Evolutionary conservation across 2,113 vertebrate species (phyloP).

Genomic region (Dasyornis broadbenti): DNA sequence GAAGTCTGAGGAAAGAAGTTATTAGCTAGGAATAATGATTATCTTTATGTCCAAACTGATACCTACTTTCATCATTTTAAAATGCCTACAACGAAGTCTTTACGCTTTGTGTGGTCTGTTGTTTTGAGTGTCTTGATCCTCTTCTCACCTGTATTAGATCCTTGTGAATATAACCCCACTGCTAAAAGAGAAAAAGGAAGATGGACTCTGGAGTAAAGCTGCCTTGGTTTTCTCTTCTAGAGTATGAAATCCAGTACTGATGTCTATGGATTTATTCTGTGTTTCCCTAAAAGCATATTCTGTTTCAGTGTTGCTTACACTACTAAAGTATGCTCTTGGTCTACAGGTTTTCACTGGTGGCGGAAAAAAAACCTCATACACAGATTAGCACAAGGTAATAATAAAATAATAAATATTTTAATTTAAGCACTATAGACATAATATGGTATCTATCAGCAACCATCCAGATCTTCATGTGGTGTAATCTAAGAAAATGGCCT

Average conservation of each 20-base stretch:
- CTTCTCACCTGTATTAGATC: neutral
- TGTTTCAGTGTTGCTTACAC: neutral
- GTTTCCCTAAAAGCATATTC: neutral
- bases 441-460: neutral
- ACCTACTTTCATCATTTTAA: neutral
- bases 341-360: neutral
- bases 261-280: neutral
- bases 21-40: neutral
- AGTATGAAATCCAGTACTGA: neutral
- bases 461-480: neutral
- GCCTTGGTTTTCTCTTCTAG: neutral
- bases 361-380: neutral
- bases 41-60: neutral
- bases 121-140: neutral
- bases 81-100: neutral
- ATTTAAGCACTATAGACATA: neutral
- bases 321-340: neutral
- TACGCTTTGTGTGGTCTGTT: neutral
- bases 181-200: neutral
- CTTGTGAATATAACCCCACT: neutral
- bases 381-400: neutral
- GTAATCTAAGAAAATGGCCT: neutral
- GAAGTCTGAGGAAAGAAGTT: neutral
- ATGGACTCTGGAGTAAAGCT: neutral
- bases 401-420: neutral